phyloP scores from a whole-genome alignment of 2,113 vertebrate species.

The Nipponia nippon region DNA sequence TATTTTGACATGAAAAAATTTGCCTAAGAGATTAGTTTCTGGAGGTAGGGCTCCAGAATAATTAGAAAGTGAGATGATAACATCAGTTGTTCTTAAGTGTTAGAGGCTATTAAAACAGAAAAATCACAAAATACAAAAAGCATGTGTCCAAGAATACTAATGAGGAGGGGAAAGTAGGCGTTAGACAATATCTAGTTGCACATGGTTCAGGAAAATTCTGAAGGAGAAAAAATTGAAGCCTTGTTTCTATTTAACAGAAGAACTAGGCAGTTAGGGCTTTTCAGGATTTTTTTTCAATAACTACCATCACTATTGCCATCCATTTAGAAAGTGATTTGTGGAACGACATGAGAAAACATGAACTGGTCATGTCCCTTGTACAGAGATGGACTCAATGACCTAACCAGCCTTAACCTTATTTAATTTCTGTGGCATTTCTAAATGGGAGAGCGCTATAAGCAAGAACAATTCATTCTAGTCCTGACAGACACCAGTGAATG shows the following conservation, averaged over 20 bases:
- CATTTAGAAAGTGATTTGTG: not conserved
- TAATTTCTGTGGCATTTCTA: not conserved
- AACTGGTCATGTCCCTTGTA: not conserved
- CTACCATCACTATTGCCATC: not conserved
- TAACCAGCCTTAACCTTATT: not conserved
- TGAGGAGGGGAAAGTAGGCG: not conserved
- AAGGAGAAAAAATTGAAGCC: not conserved
- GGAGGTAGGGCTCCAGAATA: not conserved
- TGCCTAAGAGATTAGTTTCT: not conserved
- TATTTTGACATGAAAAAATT: not conserved
- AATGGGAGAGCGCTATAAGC: not conserved
- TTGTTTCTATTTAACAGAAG: not conserved
- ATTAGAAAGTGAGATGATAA: not conserved
- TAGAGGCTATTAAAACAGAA: not conserved
- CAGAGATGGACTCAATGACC: not conserved
- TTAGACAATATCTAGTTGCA: not conserved
- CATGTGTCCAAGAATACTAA: not conserved
- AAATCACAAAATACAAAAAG: not conserved
- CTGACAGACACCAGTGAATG: not conserved
- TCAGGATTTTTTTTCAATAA: not conserved
- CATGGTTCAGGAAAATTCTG: not conserved
- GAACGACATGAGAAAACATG: not conserved
- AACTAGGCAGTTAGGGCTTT: not conserved
- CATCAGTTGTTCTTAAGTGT: not conserved
- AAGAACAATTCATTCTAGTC: not conserved